A percentile compares a stretch with the other conserved stretches of the same genome.
Conservation (phyloP, 2,113 vertebrate genomes). For the Azemiops feae region DNA sequence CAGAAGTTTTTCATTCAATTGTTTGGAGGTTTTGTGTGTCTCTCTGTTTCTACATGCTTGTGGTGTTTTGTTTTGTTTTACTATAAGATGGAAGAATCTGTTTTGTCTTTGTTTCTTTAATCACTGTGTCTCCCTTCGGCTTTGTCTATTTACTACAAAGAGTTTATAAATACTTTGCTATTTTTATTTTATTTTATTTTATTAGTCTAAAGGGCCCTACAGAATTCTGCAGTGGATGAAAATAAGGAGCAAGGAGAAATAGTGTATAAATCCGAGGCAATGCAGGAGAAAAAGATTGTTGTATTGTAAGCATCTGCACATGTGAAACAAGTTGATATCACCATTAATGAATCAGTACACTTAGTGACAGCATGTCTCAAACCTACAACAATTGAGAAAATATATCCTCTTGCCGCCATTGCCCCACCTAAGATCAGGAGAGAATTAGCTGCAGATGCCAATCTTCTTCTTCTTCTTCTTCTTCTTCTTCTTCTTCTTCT, state of each 20-base stretch:
- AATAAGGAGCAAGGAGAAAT: not conserved
- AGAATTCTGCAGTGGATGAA: not conserved
- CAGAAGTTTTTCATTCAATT: conserved; percentile 44
- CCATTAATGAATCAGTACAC: too few species aligned
- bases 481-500: too few species aligned
- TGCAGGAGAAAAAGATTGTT: not conserved
- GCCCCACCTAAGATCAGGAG: too few species aligned
- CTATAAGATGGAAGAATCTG: not conserved
- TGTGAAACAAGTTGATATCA: too few species aligned
- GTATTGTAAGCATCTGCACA: not conserved
- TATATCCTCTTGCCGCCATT: too few species aligned
- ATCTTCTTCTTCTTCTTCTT: too few species aligned
- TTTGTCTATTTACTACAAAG: not conserved
- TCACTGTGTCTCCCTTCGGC: not conserved
- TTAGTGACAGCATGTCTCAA: too few species aligned
- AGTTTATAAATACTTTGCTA: not conserved
- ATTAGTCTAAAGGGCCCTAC: not conserved
- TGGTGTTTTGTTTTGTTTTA: not conserved
- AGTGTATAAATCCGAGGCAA: not conserved
- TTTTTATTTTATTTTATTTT: not conserved
- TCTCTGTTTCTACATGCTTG: conserved; percentile 22
- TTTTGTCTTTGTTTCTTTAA: not conserved
- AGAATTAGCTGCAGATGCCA: too few species aligned
- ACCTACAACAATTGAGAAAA: too few species aligned
- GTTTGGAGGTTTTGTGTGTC: conserved; percentile 37